Base-by-base conservation (phyloP, 1,140 invertebrate genomes). In the Cydia pomonella region DNA sequence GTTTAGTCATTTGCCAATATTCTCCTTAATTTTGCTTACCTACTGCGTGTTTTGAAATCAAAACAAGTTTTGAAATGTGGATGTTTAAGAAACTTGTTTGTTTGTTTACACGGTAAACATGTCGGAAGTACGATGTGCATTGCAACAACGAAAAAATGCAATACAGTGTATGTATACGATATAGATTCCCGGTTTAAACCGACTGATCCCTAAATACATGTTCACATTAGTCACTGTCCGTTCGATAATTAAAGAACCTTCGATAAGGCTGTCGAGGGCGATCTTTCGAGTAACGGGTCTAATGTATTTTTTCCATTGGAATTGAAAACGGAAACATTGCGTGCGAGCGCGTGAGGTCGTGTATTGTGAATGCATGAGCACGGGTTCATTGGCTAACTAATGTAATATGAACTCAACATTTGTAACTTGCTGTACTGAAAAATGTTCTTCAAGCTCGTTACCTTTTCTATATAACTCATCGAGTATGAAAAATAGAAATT, bases 311-410 rank as follows among this genome's bases (percentile, higher is more conserved):
- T 69, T 33, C 18, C 29, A 33, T 72, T 72, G 33, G 33, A 72
- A 72, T 72, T 72, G 71, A 72, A 72, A 72, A 72, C 71, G 44
- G 71, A 72, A 72, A 72, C 18, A 50, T 47, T 72, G 71, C 71
- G 44, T 50, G 71, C 44, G 44, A 33, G 64, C 64, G 64, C 64
- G 29, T 69, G 64, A 38, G 64, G 27, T 13, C 16, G 16, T 59
- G 50, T 21, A 59, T 59, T 10, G 18, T 23, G 18, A 10, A 10
- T 23, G 21, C 18, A 4, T 50, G 47, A 50, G n/a, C 47, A n/a
- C 47, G 47, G 47, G 47, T 50, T 50, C 4, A n/a, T 18, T 6
- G 16, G n/a, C 47, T n/a, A 18, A n/a, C 47, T 50, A 50, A 3
- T 50, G n/a, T 18, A 50, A 50, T 3, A 7, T 50, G 47, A 50